A percentile compares a stretch with the other conserved stretches of the same genome.
Conservation (phyloP, 1,140 invertebrate species). For the Ceratina australensis region DNA sequence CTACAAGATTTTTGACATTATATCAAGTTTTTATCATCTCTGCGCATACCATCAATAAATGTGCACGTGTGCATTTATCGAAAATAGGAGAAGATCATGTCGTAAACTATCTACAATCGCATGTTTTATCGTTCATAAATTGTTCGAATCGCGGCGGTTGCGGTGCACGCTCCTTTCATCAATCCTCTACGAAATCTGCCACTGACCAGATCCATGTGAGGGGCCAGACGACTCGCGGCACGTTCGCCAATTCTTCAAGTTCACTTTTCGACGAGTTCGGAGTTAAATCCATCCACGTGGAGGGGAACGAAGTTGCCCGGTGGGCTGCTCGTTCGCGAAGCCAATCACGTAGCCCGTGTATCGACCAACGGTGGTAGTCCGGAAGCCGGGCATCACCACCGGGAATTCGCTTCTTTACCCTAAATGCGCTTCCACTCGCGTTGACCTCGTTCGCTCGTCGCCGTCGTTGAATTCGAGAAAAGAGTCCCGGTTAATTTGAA, state of each 20-base stretch:
- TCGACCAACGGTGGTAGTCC: slow-evolving; percentile 31
- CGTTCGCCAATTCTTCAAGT: slow-evolving; percentile 18
- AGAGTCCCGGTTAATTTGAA: slow-evolving; percentile 55
- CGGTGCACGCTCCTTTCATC: not conserved
- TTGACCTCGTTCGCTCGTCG: slow-evolving; percentile 38
- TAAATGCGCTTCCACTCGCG: slow-evolving; percentile 19
- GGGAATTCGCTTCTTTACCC: slow-evolving; percentile 1
- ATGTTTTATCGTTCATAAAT: too few relatives aligned
- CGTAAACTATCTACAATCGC: too few relatives aligned
- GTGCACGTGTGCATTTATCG: too few relatives aligned
- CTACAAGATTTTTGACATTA: too few relatives aligned
- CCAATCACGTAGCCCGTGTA: slow-evolving; percentile 55
- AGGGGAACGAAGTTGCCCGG: slow-evolving; percentile 14
- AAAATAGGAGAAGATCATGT: too few relatives aligned
- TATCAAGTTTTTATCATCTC: too few relatives aligned
- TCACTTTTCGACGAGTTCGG: slow-evolving; percentile 8
- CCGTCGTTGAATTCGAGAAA: slow-evolving; percentile 42
- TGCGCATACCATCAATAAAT: too few relatives aligned
- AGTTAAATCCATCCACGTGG: slow-evolving; percentile 14
- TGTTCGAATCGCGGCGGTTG: too few relatives aligned
- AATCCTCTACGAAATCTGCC: not conserved
- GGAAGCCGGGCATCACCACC: slow-evolving; percentile 4
- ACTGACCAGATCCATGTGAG: too few relatives aligned
- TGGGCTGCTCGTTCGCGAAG: slow-evolving; percentile 26
- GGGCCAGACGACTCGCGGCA: not conserved